phyloP scores from a whole-genome alignment of 2,113 vertebrate species.

The Centropus unirufus region DNA sequence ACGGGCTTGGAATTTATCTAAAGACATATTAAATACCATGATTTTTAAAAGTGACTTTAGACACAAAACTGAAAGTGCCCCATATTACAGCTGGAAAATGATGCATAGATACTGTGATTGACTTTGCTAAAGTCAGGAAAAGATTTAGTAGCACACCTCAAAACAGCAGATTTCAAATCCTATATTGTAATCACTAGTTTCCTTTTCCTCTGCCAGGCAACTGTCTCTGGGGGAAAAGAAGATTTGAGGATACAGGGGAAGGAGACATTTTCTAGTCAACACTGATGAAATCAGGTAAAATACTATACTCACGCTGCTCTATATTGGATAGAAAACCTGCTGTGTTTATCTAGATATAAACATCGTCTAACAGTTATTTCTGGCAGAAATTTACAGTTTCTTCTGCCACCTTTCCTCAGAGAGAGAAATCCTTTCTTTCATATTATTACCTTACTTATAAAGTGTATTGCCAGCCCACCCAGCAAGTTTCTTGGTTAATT shows the following conservation, averaged over 20 bases:
- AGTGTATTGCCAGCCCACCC: conserved; percentile 3
- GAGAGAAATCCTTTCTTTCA: background rate
- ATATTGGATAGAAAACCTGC: background rate
- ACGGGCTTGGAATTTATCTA: background rate
- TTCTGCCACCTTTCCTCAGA: conserved; percentile 29
- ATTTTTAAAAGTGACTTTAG: background rate
- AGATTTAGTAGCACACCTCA: background rate
- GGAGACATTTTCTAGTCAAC: background rate
- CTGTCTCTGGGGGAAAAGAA: background rate
- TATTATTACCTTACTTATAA: conserved; percentile 22
- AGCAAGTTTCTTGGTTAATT: conserved; percentile 46
- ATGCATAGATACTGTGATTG: conserved; percentile 38
- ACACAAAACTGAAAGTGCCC: background rate
- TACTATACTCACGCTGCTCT: background rate
- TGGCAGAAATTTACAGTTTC: background rate
- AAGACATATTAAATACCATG: background rate
- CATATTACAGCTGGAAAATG: conserved; percentile 38
- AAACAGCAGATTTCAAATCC: conserved; percentile 32
- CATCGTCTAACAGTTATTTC: background rate
- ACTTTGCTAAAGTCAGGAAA: conserved; percentile 48
- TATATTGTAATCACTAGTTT: background rate
- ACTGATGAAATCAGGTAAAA: conserved; percentile 19
- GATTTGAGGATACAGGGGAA: background rate
- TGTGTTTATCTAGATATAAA: background rate
- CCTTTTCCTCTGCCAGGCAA: conserved; percentile 9